phyloP scores from a whole-genome alignment of 2,797 vertebrate genomes.

The Amblyopsis hoosieri region DNA sequence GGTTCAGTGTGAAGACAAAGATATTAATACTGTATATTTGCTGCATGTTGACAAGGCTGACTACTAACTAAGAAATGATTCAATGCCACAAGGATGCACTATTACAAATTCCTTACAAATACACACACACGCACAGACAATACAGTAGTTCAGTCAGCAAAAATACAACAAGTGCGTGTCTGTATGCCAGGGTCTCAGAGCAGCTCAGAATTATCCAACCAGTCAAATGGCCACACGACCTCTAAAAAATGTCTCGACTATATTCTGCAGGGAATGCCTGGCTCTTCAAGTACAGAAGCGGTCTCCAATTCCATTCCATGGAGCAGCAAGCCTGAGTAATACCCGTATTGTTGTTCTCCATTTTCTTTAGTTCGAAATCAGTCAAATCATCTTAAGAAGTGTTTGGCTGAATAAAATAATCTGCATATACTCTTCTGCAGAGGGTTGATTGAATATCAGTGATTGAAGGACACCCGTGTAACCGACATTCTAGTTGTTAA shows the following conservation, averaged over 20 bases:
- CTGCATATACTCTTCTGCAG: too few relatives aligned
- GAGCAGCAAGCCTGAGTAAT: too few relatives aligned
- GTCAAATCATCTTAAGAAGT: too few relatives aligned
- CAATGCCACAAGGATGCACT: not conserved
- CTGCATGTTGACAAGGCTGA: constrained; percentile 50
- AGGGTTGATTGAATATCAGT: too few relatives aligned
- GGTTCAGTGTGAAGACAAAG: not conserved
- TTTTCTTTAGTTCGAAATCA: too few relatives aligned
- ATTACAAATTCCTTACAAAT: constrained; percentile 10
- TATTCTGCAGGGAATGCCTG: not conserved
- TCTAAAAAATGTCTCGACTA: not conserved
- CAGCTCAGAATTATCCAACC: constrained; percentile 2
- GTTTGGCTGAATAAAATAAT: too few relatives aligned
- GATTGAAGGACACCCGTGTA: too few relatives aligned
- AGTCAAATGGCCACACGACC: constrained; percentile 28
- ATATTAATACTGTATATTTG: constrained; percentile 23
- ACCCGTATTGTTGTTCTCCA: too few relatives aligned
- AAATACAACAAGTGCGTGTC: constrained; percentile 31
- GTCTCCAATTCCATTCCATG: too few relatives aligned
- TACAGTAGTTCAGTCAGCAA: constrained; percentile 30
- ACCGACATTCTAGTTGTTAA: too few relatives aligned
- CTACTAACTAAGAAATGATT: constrained; percentile 8
- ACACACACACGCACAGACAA: constrained; percentile 2
- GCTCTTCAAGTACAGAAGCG: too few relatives aligned
- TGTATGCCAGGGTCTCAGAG: constrained; percentile 12